A percentile compares a stretch with the other conserved stretches of the same genome.
These are phyloP conservation scores for Acanthurus lineatus DNA, from an alignment of 2,797 vertebrate genomes.

Conservation along the genomic window DNA sequence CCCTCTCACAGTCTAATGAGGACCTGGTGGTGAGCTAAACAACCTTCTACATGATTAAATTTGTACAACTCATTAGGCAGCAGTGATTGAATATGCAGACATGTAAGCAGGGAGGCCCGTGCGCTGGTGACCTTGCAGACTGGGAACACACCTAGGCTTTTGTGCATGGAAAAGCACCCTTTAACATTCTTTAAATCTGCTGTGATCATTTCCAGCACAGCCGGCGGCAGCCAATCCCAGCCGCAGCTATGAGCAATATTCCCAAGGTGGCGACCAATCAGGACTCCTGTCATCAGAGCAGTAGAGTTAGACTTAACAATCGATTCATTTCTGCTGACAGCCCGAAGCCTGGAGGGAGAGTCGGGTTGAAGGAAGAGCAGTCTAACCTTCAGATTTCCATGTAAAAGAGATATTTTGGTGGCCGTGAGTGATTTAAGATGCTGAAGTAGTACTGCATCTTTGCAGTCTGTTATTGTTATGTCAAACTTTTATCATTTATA, in stretches of 20 bases:
- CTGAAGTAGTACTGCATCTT: slow-evolving; percentile 22
- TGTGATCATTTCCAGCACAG: slow-evolving; percentile 55
- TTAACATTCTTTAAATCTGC: slow-evolving; percentile 32
- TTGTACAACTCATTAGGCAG: slow-evolving; percentile 73
- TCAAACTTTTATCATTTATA: slow-evolving; percentile 14
- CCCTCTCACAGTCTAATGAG: slow-evolving; percentile 37
- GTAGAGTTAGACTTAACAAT: slow-evolving; percentile 51
- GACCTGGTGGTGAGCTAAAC: slow-evolving; percentile 49
- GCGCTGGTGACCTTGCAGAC: slow-evolving; percentile 60
- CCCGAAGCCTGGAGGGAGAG: slow-evolving; percentile 33
- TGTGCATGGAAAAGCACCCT: slow-evolving; percentile 16
- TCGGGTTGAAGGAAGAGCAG: neutral
- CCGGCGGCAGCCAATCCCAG: slow-evolving; percentile 25
- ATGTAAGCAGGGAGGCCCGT: slow-evolving; percentile 23
- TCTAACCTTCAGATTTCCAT: slow-evolving; percentile 47
- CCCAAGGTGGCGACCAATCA: slow-evolving; percentile 71
- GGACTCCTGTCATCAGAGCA: slow-evolving; percentile 56
- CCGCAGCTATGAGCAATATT: slow-evolving; percentile 50
- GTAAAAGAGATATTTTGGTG: slow-evolving; percentile 1
- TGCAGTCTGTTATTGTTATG: neutral
- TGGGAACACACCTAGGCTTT: slow-evolving; percentile 6
- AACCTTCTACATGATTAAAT: slow-evolving; percentile 73
- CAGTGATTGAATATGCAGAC: slow-evolving; percentile 64
- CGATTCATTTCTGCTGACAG: slow-evolving; percentile 65
- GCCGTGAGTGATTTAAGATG: slow-evolving; percentile 14